Percentiles rank a stretch among this genome's conserved stretches.
phyloP scores from a whole-genome alignment of 2,888 invertebrate species.

The Sicus ferrugineus region DNA sequence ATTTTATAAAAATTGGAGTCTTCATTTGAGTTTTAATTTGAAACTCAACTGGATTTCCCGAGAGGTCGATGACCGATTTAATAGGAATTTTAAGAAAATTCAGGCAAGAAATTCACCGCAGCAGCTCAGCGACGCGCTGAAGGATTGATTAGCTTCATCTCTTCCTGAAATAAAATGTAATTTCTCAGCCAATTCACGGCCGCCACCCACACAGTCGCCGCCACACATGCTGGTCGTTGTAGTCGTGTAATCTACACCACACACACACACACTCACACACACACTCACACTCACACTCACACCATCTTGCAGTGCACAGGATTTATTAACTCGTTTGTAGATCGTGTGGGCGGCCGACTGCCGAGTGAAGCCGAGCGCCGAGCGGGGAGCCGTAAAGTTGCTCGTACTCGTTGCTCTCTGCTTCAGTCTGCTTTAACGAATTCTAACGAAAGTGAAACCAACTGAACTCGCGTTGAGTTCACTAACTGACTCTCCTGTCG shows the following conservation, averaged over 20 bases:
- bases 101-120: too few relatives aligned
- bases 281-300: too few relatives aligned
- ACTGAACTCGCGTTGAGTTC: constrained; percentile 33
- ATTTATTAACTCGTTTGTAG: constrained; percentile 30
- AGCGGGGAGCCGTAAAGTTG: not conserved
- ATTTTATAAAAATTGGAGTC: too few relatives aligned
- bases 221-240: not conserved
- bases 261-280: too few relatives aligned
- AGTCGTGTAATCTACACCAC: too few relatives aligned
- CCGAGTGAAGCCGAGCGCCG: not conserved
- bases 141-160: constrained; percentile 1
- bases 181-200: not conserved
- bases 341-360: constrained; percentile 13
- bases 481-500: not conserved
- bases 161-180: not conserved
- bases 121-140: too few relatives aligned
- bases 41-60: too few relatives aligned
- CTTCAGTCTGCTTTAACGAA: constrained; percentile 36
- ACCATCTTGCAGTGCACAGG: too few relatives aligned
- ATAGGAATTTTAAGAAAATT: too few relatives aligned
- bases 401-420: not conserved
- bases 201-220: constrained; percentile 22
- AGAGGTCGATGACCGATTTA: too few relatives aligned
- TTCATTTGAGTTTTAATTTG: too few relatives aligned
- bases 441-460: constrained; percentile 41